Base-by-base conservation (phyloP, 2,888 invertebrate species). In the Pantelozetes paolii region DNA sequence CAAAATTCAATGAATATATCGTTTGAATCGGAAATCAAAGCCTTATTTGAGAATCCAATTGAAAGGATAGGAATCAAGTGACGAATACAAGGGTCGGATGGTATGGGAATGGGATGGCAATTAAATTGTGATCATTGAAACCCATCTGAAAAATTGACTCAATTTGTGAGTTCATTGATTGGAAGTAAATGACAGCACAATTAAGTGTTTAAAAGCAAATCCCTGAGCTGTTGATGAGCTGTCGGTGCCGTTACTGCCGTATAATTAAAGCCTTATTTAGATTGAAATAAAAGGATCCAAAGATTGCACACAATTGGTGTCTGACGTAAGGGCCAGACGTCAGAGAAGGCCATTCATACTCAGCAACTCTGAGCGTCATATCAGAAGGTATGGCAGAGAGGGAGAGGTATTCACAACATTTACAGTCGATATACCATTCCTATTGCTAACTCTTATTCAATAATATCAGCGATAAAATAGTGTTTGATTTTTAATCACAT, bases 291-390 rank as follows among this genome's bases (percentile, higher is more conserved):
- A 54, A 62, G 62, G 62, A 62, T 67, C 40, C 30, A 32, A 57
- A 57, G 57, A 57, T 57, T 50, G 50, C 64, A 64, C 20, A 67
- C 67, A 67, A 67, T 67, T 67, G 67, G 67, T 67, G 42, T 67
- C 67, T 67, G 67, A 67, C 67, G 67, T 67, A 67, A 67, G 23
- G 18, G 32, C 23, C 40, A 20, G n/a, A 67, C 67, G 67, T 67
- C 67, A 67, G 67, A 67, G 67, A 67, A 67, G 67, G 67, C 67
- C 67, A 67, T 67, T 67, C 67, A 67, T 67, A 42, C 13, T 59
- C 59, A 67, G 40, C 40, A 42, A 67, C 23, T 40, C 8, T 67
- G 20, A 67, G 40, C 40, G 67, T 40, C 67, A 67, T 67, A 42
- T 67, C 26, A 67, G 42, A 67, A 67, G 67, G 67, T 67, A 67